Base-by-base conservation (phyloP, 2,888 invertebrate genomes). In the Laspeyria flexula region DNA sequence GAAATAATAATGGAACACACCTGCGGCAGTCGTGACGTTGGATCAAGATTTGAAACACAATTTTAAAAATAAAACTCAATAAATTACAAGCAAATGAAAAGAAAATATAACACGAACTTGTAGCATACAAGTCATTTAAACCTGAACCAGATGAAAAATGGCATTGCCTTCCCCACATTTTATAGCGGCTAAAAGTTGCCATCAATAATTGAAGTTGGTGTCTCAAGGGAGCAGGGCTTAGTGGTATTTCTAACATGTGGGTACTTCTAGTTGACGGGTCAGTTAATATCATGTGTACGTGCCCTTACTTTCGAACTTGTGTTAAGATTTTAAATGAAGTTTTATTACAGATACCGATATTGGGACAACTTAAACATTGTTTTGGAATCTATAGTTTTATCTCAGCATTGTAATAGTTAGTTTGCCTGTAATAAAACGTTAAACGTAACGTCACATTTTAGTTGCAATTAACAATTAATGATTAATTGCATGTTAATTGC, bases 181-280 rank as follows among this genome's bases (percentile, higher is more conserved):
- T 88, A 90, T 82, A 81, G 79, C 65, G 85, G 88, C 85, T 88
- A 88, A 88, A 84, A 90, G 86, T 90, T 87, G 79, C 83, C 82
- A 90, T 91, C 89, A 91, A 92, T 92, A 91, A 90, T 91, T 92
- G 89, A 91, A 90, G 84, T 83, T 79, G 78, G 71, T 71, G 67
- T 85, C 89, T 80, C 85, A 52, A 42, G 85, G 82, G 92, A 85
- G 72, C 64, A 72, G 80, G 88, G 88, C 79, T 89, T 85, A 81
- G 75, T 61, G 66, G 74, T 73, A 77, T 79, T 75, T 79, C 74
- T 70, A 69, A 70, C 62, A 59, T 61, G 71, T 59, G 54, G 62
- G 60, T 72, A 60, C 34, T 43, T 59, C 41, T 49, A 52, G 60
- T 60, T 65, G 59, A 60, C 50, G 52, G 64, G 60, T 55, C 60